Base-by-base conservation (phyloP, 2,113 vertebrate genomes). In the Elgaria multicarinata region DNA sequence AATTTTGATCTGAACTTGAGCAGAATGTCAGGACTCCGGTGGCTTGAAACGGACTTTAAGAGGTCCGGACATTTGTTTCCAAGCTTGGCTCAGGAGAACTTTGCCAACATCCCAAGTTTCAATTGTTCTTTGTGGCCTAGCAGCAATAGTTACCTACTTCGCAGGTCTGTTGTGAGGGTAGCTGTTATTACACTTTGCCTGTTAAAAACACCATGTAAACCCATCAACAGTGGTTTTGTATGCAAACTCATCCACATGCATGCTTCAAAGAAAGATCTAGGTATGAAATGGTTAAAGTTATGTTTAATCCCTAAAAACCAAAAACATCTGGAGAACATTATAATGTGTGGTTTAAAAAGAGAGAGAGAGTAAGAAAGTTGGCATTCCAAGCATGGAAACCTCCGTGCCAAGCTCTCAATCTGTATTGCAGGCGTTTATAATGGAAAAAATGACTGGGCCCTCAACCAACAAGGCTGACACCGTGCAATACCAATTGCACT, bases 241-340 rank as follows among this genome's bases (percentile, higher is more conserved):
- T 26, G 18, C 53, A 80, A 83, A 66, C 16, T 50, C 4, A 31
- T 58, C 69, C 7, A 4, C 12, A 18, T 26, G 28, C 9, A 28
- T 80, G 31, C 55, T 64, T 6, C n/a, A 69, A 62, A 75, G 16
- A 39, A 88, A 66, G 42, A 12, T 1, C 0, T 13, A 80, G 67
- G 31, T 87, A 13, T 64, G 78, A 89, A 85, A 44, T 3, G 78
- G 82, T 89, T 89, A 89, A 85, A 78, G 20, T 55, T 2, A 86
- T 87, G 14, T 85, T 78, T 83, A 89, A 24, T 90, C 44, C 72
- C 58, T 3, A 2, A 4, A 77, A 87, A 10, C 81, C 55, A 88
- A n/a, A 64, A 90, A 83, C 4, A 89, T 44, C 58, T 55, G 89
- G 53, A 92, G 0, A 6, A 53, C 77, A 55, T 44, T 86, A 90